Conservation (phyloP, 2,888 invertebrate genomes). For the Atethmia centrago region DNA sequence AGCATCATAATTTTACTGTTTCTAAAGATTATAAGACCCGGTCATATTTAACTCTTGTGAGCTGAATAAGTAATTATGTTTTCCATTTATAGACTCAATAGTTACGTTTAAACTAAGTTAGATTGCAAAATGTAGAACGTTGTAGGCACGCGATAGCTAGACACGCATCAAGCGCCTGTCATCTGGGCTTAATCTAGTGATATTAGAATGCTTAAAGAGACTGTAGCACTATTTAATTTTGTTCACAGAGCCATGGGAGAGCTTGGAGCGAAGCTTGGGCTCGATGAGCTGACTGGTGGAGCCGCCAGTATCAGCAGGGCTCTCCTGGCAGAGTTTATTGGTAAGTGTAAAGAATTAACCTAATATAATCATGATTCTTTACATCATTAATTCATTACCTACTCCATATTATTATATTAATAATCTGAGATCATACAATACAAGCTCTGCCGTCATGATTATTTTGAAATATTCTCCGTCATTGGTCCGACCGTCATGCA, state of each 20-base stretch:
- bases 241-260: conserved; percentile 89
- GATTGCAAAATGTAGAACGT: conserved; percentile 44
- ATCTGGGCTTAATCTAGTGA: conserved; percentile 19
- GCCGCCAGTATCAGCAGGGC: conserved; percentile 94
- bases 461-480: neutral
- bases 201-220: conserved; percentile 13
- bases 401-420: neutral
- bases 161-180: conserved; percentile 40
- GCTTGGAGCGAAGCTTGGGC: conserved; percentile 92
- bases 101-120: conserved; percentile 38
- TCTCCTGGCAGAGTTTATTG: conserved; percentile 96
- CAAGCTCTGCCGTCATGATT: conserved; percentile 4
- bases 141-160: conserved; percentile 41
- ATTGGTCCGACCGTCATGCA: neutral
- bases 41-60: conserved; percentile 32
- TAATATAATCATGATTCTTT: neutral
- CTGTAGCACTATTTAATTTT: conserved; percentile 26
- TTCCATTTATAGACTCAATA: conserved; percentile 48
- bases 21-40: conserved; percentile 31
- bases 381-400: neutral
- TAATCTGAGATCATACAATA: conserved; percentile 4
- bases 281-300: conserved; percentile 93
- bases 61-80: conserved; percentile 47
- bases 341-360: conserved; percentile 72
- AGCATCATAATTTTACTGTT: conserved; percentile 28